phyloP scores from a whole-genome alignment of 1,140 invertebrate genomes.

The Dendroctonus ponderosae region DNA sequence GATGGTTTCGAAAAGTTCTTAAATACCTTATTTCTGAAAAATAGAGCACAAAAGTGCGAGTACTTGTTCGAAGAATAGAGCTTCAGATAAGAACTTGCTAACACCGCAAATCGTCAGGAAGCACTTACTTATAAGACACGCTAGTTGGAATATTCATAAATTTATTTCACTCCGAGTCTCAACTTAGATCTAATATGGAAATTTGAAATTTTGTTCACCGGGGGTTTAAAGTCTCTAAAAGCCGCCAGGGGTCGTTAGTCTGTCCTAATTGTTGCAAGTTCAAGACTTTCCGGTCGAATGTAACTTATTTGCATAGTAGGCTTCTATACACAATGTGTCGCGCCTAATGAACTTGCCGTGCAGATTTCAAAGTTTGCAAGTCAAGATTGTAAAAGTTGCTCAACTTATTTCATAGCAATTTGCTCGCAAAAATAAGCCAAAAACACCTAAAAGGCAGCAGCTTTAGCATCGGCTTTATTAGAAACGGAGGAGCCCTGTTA shows the following conservation, averaged over 20 bases:
- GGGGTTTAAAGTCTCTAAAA: conserved; percentile 19
- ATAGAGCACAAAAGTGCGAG: not conserved
- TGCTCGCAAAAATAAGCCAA: not conserved
- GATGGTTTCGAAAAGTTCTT: too few species aligned
- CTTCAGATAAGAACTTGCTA: conserved; percentile 12
- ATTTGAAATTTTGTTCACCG: conserved; percentile 23
- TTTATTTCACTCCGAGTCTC: conserved; percentile 19
- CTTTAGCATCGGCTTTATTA: too few species aligned
- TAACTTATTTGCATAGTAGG: conserved; percentile 32
- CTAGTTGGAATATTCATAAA: conserved; percentile 27
- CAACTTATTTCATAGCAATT: conserved; percentile 15
- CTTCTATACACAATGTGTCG: conserved; percentile 31
- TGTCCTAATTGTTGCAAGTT: conserved; percentile 24
- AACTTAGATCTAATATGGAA: conserved; percentile 32
- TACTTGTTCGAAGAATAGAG: conserved; percentile 5
- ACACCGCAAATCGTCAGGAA: conserved; percentile 11
- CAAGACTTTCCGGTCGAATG: conserved; percentile 25
- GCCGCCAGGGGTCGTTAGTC: conserved; percentile 24
- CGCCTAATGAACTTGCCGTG: conserved; percentile 30
- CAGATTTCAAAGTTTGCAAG: conserved; percentile 30
- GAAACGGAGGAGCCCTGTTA: too few species aligned
- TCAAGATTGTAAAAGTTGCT: conserved; percentile 14
- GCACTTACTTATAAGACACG: conserved; percentile 11
- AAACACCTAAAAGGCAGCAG: too few species aligned
- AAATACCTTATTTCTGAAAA: too few species aligned